A percentile compares a stretch with the other conserved stretches of the same genome.
Evolutionary conservation across 1,140 invertebrate species (phyloP).

Genomic region (Trichoplusia ni): DNA sequence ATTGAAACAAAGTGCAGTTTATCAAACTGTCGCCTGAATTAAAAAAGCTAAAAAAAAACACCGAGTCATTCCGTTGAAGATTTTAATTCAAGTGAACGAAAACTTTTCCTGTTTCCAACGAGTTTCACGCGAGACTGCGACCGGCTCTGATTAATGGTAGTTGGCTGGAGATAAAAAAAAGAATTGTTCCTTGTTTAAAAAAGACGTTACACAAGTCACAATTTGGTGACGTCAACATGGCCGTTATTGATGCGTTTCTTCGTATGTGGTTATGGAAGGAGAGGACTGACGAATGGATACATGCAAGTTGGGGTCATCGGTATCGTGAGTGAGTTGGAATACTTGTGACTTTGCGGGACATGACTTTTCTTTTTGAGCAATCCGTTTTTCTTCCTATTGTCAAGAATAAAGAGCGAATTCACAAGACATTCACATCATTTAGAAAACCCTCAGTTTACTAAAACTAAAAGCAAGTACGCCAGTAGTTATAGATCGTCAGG

Average conservation of each 20-base stretch:
- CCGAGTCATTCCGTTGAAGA: slow-evolving; percentile 44
- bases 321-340: background rate
- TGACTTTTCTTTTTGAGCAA: background rate
- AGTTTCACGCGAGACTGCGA: slow-evolving; percentile 30
- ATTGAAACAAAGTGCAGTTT: slow-evolving; percentile 38
- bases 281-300: background rate
- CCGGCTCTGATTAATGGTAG: slow-evolving; percentile 51
- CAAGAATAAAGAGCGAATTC: too few relatives aligned
- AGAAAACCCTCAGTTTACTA: too few relatives aligned
- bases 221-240: slow-evolving; percentile 37
- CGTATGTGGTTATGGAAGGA: slow-evolving; percentile 6
- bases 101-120: slow-evolving; percentile 55
- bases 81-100: slow-evolving; percentile 62
- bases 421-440: too few relatives aligned
- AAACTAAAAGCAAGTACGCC: too few relatives aligned
- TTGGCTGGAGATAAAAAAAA: slow-evolving; percentile 45
- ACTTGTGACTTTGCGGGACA: background rate
- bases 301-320: background rate
- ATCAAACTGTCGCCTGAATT: slow-evolving; percentile 36
- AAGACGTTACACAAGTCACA: slow-evolving; percentile 39
- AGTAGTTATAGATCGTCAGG: too few relatives aligned
- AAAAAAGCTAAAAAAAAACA: slow-evolving; percentile 35
- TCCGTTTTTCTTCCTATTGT: too few relatives aligned
- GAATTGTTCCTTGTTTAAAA: slow-evolving; percentile 30
- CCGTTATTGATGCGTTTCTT: slow-evolving; percentile 10